Conservation (phyloP, 1,140 invertebrate species). For the Propsilocerus akamusi region DNA sequence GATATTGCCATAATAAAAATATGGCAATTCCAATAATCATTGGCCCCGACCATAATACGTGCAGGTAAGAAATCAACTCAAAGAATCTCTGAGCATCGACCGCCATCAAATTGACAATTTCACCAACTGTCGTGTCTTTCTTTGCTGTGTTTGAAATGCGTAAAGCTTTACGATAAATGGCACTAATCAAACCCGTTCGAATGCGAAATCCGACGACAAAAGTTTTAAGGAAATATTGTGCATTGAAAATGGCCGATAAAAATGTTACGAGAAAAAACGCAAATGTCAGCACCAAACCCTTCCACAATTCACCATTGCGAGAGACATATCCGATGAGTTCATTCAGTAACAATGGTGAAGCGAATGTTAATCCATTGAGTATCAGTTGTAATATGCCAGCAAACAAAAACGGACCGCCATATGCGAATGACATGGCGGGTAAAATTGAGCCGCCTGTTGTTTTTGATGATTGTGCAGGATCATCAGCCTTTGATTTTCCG, state of each 20-base stretch:
- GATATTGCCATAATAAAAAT: slow-evolving; percentile 33
- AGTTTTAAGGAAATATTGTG: not conserved
- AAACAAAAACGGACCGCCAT: slow-evolving; percentile 60
- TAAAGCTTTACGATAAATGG: not conserved
- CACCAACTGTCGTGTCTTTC: not conserved
- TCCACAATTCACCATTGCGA: slow-evolving; percentile 37
- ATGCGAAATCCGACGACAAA: not conserved
- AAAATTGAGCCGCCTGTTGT: slow-evolving; percentile 46
- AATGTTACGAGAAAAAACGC: slow-evolving; percentile 71
- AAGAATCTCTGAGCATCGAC: not conserved
- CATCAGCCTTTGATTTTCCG: slow-evolving; percentile 14
- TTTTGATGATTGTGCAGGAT: slow-evolving; percentile 47
- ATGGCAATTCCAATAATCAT: slow-evolving; percentile 33
- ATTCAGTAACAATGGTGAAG: slow-evolving; percentile 55
- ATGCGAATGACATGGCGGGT: slow-evolving; percentile 46
- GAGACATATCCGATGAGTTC: slow-evolving; percentile 18
- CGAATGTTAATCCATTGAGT: slow-evolving; percentile 72
- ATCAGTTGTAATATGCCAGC: slow-evolving; percentile 53
- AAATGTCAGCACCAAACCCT: slow-evolving; percentile 66
- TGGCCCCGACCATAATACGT: slow-evolving; percentile 21
- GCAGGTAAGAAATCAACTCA: not conserved
- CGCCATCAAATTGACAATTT: not conserved
- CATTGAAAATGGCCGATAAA: slow-evolving; percentile 30
- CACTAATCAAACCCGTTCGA: not conserved
- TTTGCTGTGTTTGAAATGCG: not conserved